Conservation (phyloP, 2,113 vertebrate genomes). For the Australoheros scitulus region DNA sequence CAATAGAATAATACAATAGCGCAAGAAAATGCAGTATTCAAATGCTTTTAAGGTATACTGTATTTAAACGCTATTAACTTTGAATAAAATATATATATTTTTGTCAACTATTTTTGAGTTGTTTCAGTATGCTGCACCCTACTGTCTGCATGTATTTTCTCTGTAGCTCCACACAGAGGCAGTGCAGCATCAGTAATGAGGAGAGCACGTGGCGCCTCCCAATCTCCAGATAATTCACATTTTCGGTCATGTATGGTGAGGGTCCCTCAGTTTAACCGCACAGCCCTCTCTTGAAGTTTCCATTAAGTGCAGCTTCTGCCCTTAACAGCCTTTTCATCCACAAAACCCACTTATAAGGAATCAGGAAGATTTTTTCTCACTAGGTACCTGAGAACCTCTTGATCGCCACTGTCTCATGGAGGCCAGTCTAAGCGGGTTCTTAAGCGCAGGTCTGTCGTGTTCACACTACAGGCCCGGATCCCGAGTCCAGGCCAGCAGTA, state of each 20-base stretch:
- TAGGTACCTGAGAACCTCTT: neutral
- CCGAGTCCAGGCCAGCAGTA: conserved; percentile 66
- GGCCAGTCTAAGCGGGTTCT: conserved; percentile 47
- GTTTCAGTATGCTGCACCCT: neutral
- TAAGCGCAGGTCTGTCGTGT: conserved; percentile 55
- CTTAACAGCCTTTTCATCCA: neutral
- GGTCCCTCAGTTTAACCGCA: neutral
- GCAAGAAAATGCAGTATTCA: conserved; percentile 66
- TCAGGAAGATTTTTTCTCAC: neutral
- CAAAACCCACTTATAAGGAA: neutral
- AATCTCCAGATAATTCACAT: neutral
- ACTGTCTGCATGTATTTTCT: conserved; percentile 35
- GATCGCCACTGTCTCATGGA: neutral
- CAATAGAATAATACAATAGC: conserved; percentile 1
- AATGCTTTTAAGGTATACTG: conserved; percentile 57
- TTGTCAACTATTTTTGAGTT: conserved; percentile 59
- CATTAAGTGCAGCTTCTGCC: neutral
- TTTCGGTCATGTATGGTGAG: neutral
- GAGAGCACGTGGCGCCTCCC: neutral
- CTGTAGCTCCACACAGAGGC: conserved; percentile 70
- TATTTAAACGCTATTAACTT: conserved; percentile 74
- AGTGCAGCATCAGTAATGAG: conserved; percentile 59
- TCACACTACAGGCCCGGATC: conserved; percentile 55
- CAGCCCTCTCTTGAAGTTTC: neutral
- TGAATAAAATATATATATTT: conserved; percentile 75